These are phyloP conservation scores for Geotrupes spiniger DNA, from an alignment of 2,888 invertebrate genomes.

Conservation along the genomic window DNA sequence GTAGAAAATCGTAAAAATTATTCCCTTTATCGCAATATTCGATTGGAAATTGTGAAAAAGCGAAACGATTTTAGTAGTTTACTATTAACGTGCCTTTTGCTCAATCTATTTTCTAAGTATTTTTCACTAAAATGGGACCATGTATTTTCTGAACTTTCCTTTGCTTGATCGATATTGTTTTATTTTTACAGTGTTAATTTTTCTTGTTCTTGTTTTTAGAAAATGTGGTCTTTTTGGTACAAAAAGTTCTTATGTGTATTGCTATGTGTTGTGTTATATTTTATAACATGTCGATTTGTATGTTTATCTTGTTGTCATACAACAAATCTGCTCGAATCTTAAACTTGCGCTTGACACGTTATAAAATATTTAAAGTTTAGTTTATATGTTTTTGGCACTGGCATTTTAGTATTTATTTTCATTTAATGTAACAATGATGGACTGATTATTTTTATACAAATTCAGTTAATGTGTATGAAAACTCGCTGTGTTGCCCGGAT, in stretches of 20 bases:
- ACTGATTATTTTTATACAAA: slow-evolving; percentile 16
- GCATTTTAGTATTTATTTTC: slow-evolving; percentile 5
- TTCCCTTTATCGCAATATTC: slow-evolving; percentile 8
- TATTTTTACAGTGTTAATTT: slow-evolving; percentile 1
- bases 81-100: slow-evolving; percentile 21
- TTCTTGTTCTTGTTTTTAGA: background rate
- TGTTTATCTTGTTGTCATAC: background rate
- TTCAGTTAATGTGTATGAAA: slow-evolving; percentile 17
- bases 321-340: no score
- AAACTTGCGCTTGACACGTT: background rate
- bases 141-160: slow-evolving; percentile 6
- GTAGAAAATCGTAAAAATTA: slow-evolving; percentile 16
- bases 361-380: slow-evolving; percentile 2
- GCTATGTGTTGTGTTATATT: background rate
- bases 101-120: slow-evolving; percentile 17
- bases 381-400: slow-evolving; percentile 2
- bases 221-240: background rate
- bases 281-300: background rate
- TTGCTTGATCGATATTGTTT: slow-evolving; percentile 2
- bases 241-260: background rate
- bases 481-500: background rate
- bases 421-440: slow-evolving; percentile 7
- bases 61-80: slow-evolving; percentile 13
- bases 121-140: slow-evolving; percentile 13
- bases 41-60: slow-evolving; percentile 2